These are phyloP conservation scores for Anoplolepis gracilipes DNA, from an alignment of 1,140 invertebrate genomes.

Conservation along the genomic window DNA sequence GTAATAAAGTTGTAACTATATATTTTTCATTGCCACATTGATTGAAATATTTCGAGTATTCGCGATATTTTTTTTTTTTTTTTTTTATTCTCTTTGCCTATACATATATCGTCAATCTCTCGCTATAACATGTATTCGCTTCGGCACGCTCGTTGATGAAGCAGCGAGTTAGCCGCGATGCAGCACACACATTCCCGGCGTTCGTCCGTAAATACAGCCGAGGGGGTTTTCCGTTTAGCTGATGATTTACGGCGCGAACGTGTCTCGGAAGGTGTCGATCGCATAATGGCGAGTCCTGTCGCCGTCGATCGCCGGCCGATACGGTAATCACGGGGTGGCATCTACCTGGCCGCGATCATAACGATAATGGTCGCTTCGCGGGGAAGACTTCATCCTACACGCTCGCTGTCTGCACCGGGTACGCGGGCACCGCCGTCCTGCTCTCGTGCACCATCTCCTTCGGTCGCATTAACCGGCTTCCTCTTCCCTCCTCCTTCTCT, in stretches of 20 bases:
- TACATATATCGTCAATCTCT: not conserved
- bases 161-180: slow-evolving; percentile 49
- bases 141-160: slow-evolving; percentile 26
- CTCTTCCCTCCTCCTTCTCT: not conserved
- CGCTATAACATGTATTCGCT: slow-evolving; percentile 5
- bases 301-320: slow-evolving; percentile 82
- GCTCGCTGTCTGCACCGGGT: slow-evolving; percentile 59
- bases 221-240: slow-evolving; percentile 80
- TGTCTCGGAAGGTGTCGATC: slow-evolving; percentile 83
- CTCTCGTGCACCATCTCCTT: slow-evolving; percentile 45
- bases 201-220: slow-evolving; percentile 71
- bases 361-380: slow-evolving; percentile 81
- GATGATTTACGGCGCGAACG: slow-evolving; percentile 82
- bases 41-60: not conserved
- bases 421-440: slow-evolving; percentile 49
- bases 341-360: slow-evolving; percentile 81
- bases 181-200: slow-evolving; percentile 60
- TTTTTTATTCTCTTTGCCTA: too few relatives aligned
- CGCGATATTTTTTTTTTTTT: not conserved
- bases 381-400: slow-evolving; percentile 81
- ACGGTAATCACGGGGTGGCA: slow-evolving; percentile 83
- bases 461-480: slow-evolving; percentile 44
- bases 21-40: not conserved
- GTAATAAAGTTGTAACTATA: too few relatives aligned
- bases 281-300: slow-evolving; percentile 82